Conservation (phyloP, 2,113 vertebrate species). For the Carollia perspicillata region DNA sequence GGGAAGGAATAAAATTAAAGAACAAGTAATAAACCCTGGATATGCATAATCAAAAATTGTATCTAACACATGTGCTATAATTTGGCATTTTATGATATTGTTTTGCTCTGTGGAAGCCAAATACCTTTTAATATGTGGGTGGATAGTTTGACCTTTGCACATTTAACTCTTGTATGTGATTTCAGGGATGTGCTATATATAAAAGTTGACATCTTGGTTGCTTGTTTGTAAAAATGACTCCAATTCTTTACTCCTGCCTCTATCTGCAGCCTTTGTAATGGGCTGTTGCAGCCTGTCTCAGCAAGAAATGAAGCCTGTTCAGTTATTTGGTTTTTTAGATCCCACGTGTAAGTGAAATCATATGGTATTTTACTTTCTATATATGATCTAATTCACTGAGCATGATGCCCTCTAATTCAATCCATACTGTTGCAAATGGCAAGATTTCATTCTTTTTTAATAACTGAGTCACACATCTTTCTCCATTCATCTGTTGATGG, state of each 20-base stretch:
- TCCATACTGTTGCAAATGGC: neutral
- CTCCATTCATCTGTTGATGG: neutral
- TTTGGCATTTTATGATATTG: neutral
- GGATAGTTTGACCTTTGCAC: neutral
- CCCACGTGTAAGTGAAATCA: neutral
- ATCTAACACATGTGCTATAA: neutral
- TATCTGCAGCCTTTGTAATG: neutral
- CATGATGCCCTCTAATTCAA: neutral
- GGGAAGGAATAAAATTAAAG: slow-evolving; percentile 13
- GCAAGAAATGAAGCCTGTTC: neutral
- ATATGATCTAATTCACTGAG: neutral
- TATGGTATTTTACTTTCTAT: neutral
- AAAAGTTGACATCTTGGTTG: neutral
- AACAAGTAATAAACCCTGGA: neutral
- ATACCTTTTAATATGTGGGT: neutral
- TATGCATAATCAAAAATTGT: neutral
- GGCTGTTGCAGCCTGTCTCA: neutral
- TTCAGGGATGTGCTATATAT: neutral
- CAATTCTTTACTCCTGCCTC: neutral
- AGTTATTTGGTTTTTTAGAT: neutral
- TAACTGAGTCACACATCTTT: neutral
- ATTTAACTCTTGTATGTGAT: neutral
- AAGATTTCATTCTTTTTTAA: neutral
- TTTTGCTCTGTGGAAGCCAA: slow-evolving; percentile 15
- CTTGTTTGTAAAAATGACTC: neutral